Evolutionary conservation across 1,140 invertebrate genomes (phyloP), one percentile per base, ranked within the genome.

Genomic region (Zaprionus africanus): DNA sequence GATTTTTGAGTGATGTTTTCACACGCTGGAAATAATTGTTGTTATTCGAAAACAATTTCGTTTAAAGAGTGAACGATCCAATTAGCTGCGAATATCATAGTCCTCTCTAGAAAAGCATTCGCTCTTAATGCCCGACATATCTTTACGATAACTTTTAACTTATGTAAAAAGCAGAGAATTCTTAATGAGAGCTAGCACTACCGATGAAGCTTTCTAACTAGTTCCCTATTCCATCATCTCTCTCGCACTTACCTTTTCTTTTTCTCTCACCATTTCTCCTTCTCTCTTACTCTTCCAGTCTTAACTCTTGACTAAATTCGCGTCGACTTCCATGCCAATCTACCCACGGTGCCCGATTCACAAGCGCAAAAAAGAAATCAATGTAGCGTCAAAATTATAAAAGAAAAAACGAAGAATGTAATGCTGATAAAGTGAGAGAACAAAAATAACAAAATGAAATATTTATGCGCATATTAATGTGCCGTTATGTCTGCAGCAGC

Each of bases 391-490:
- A 31, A 36, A 56, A 61, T 38, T 60, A 51, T 54, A 5, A 28
- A 54, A 66, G 59, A 43, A n/a, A 22, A 56, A 31, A 15, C n/a
- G 41, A 17, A 17, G 41, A 65, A 53, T 19, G 53, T 65, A 62
- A 64, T 71, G 28, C n/a, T 24, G 57, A 34, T 17, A 61, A 28
- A 64, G 51, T 24, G 28, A 59, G 51, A n/a, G 24, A 70, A 13
- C 38, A 76, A 54, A 60, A 72, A 63, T 38, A 61, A 71, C 28
- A 62, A 56, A 58, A 58, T 12, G 15, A 22, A 46, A 73, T 63
- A 71, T 79, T 69, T 75, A 62, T 53, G 63, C 28, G 46, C 43
- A 75, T 57, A 66, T 57, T 71, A 78, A 82, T 64, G 54, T 58
- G 19, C 46, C 46, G 46, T 56, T 56, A 56, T 56, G 15, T 56